These are phyloP conservation scores for Campylomormyrus numenius DNA, from an alignment of 2,113 vertebrate genomes.

Conservation along the genomic window DNA sequence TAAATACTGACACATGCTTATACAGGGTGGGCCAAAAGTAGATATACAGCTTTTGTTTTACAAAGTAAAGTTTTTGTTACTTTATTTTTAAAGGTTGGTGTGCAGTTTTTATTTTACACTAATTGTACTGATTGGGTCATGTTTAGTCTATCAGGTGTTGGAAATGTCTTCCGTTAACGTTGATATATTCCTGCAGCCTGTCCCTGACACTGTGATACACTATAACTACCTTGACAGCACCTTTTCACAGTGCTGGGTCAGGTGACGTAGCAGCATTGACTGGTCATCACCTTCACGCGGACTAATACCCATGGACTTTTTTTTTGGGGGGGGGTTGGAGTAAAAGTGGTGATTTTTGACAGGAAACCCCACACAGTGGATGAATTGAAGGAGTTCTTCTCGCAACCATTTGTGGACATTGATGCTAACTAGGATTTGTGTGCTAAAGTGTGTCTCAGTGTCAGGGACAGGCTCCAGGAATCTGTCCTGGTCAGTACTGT, in stretches of 20 bases:
- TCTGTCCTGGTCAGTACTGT: background rate
- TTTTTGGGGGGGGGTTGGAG: background rate
- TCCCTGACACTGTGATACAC: background rate
- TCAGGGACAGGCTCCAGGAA: background rate
- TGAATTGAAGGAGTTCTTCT: background rate
- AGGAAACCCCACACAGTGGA: background rate
- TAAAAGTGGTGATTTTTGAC: background rate
- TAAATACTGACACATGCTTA: background rate
- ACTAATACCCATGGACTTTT: background rate
- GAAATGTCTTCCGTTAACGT: too few species aligned
- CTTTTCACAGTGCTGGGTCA: background rate
- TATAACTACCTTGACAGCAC: background rate
- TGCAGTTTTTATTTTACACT: background rate
- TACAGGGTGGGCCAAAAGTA: background rate
- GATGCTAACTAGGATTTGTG: background rate
- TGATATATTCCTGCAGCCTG: too few species aligned
- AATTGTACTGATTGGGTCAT: background rate
- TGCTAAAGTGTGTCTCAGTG: background rate
- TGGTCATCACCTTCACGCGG: background rate
- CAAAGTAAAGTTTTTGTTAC: background rate
- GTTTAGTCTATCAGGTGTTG: background rate
- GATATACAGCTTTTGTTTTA: background rate
- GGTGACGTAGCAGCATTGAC: background rate
- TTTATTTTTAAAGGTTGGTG: background rate
- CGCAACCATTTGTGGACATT: background rate